Evolutionary conservation across 2,888 invertebrate genomes (phyloP).

Genomic region (Synergus japonicus): DNA sequence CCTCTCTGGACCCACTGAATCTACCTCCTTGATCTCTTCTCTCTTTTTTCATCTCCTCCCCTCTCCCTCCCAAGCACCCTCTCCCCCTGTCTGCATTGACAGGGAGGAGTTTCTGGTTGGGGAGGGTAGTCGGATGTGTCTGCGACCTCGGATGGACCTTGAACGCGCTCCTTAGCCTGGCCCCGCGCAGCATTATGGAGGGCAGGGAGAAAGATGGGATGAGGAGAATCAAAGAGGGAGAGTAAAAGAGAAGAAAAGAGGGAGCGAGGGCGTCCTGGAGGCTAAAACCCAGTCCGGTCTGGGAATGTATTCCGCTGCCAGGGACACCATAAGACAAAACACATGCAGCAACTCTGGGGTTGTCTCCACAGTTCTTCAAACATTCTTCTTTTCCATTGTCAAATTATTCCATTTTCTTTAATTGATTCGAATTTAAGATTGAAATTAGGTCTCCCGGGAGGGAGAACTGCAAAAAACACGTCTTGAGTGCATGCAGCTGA

Average conservation of each 20-base stretch:
- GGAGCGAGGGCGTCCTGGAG: slow-evolving; percentile 58
- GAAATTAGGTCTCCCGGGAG: neutral
- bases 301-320: slow-evolving; percentile 57
- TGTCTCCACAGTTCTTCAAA: slow-evolving; percentile 14
- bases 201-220: slow-evolving; percentile 41
- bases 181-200: slow-evolving; percentile 51
- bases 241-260: slow-evolving; percentile 48
- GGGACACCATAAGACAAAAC: slow-evolving; percentile 52
- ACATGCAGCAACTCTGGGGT: slow-evolving; percentile 21
- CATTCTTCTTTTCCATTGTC: neutral
- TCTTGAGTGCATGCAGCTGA: neutral
- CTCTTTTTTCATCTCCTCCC: slow-evolving; percentile 44
- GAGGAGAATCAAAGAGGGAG: slow-evolving; percentile 44
- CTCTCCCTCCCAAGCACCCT: slow-evolving; percentile 46
- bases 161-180: slow-evolving; percentile 58
- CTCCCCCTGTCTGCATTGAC: slow-evolving; percentile 43
- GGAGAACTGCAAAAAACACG: neutral
- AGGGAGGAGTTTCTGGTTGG: slow-evolving; percentile 51
- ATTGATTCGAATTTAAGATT: neutral
- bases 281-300: slow-evolving; percentile 57
- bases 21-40: slow-evolving; percentile 45
- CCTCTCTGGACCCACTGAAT: slow-evolving; percentile 46
- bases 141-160: slow-evolving; percentile 59
- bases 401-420: neutral
- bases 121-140: slow-evolving; percentile 57